Evolutionary conservation across 2,888 invertebrate species (phyloP).

Genomic region (Tuta absoluta): DNA sequence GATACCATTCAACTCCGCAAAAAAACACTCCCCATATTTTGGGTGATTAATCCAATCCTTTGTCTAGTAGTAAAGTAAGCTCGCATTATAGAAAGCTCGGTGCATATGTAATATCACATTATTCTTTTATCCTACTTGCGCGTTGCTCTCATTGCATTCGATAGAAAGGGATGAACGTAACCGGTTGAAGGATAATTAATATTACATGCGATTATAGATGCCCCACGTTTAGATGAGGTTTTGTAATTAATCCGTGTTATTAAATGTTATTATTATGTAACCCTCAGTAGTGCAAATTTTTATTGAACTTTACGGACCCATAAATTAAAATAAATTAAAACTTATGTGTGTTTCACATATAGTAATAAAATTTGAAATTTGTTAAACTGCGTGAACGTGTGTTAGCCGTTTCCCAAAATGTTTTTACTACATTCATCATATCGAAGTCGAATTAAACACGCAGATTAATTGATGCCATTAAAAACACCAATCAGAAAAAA

Average conservation of each 20-base stretch:
- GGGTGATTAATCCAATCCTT: slow-evolving; percentile 62
- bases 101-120: slow-evolving; percentile 63
- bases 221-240: slow-evolving; percentile 24
- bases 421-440: too few species aligned
- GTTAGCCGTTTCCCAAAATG: neutral
- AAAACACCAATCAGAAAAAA: slow-evolving; percentile 37
- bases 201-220: slow-evolving; percentile 35
- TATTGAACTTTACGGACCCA: neutral
- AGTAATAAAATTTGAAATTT: too few species aligned
- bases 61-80: slow-evolving; percentile 14
- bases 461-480: slow-evolving; percentile 35
- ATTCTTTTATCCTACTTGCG: slow-evolving; percentile 51
- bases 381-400: too few species aligned
- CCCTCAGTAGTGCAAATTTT: neutral
- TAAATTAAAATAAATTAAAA: neutral
- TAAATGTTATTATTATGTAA: slow-evolving; percentile 8
- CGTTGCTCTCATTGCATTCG: slow-evolving; percentile 23
- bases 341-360: too few species aligned
- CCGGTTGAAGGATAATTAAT: slow-evolving; percentile 49
- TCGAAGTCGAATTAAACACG: neutral
- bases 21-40: slow-evolving; percentile 67
- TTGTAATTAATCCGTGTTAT: slow-evolving; percentile 19
- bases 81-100: slow-evolving; percentile 45
- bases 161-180: slow-evolving; percentile 29
- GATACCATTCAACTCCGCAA: slow-evolving; percentile 51